phyloP scores from a whole-genome alignment of 2,797 vertebrate species.

The Chromobotia macracanthus region DNA sequence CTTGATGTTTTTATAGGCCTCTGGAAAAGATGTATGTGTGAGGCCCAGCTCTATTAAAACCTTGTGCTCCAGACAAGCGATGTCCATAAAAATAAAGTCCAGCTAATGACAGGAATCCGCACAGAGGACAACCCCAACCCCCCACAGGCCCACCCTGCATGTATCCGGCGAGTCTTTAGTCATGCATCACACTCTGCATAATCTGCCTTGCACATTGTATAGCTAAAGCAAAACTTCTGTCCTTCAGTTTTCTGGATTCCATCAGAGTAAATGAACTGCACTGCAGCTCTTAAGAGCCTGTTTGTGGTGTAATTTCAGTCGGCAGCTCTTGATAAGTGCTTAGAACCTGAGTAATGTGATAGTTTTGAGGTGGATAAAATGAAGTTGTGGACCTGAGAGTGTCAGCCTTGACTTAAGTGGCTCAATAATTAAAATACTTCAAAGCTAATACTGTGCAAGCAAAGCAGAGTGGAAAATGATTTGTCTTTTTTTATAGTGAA shows the following conservation, averaged over 20 bases:
- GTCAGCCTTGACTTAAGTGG: slow-evolving; percentile 60
- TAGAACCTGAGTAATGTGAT: slow-evolving; percentile 42
- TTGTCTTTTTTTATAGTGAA: slow-evolving; percentile 68
- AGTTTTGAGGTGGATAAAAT: slow-evolving; percentile 47
- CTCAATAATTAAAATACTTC: slow-evolving; percentile 73
- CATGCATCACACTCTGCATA: slow-evolving; percentile 25
- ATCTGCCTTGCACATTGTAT: not conserved
- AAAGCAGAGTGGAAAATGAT: slow-evolving; percentile 56
- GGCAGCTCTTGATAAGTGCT: slow-evolving; percentile 32
- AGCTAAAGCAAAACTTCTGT: slow-evolving; percentile 9
- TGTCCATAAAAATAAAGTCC: slow-evolving; percentile 43
- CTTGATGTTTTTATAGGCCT: slow-evolving; percentile 61
- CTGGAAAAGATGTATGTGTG: slow-evolving; percentile 61
- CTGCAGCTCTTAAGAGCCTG: not conserved
- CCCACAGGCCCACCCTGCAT: not conserved
- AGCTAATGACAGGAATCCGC: slow-evolving; percentile 36
- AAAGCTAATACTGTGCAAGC: slow-evolving; percentile 68
- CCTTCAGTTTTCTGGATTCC: not conserved
- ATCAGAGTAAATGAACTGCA: slow-evolving; percentile 25
- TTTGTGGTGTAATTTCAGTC: slow-evolving; percentile 34
- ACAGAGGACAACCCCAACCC: slow-evolving; percentile 30
- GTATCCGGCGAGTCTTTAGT: slow-evolving; percentile 34
- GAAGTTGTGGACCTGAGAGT: slow-evolving; percentile 18
- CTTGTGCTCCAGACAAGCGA: slow-evolving; percentile 23
- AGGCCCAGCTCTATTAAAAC: slow-evolving; percentile 55